Base-by-base conservation (phyloP, 2,113 vertebrate genomes). In the Bos javanicus region DNA sequence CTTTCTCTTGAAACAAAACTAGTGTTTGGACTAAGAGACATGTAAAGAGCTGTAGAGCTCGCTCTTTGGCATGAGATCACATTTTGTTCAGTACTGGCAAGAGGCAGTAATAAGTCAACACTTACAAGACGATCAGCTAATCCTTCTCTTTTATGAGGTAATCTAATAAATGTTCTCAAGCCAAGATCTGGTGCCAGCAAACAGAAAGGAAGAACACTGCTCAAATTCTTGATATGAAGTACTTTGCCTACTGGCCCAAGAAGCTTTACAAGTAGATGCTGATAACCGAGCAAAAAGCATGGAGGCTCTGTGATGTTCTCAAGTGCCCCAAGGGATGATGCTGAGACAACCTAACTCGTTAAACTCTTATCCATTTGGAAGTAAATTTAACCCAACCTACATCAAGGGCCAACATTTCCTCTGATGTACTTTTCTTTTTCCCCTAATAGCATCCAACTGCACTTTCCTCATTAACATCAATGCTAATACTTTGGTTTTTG, bases 61-160 rank as follows among this genome's bases (percentile, higher is more conserved):
- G 26, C 97, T 89, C 85, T 36, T 93, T 94, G 87, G 89, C 60
- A 92, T 74, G 87, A 80, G 86, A 97, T 96, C 94, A 97, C 46
- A 1, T 92, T 97, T 94, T 94, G 82, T 93, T 97, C 94, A 91
- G 57, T 56, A 93, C n/a, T 92, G 74, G 90, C 95, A 98, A 96
- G 97, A 80, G 74, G 95, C 7, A 95, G 92, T 87, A 96, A 46
- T 5, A 84, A 97, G 60, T 26, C 36, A 60, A 57, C 30, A 89
- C 33, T 67, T 39, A 33, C 56, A 19, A 94, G 71, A 60, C 3
- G 17, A 88, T 46, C 94, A 64, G 13, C 14, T 82, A 82, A 95
- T 95, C 48, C 67, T 95, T 87, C 96, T 93, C 81, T 88, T 96
- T 81, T 52, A 52, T 5, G 88, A 98, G 57, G 56, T 8, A 82